Base-by-base conservation (phyloP, 2,797 vertebrate species). In the Gadopsis bispinosus region DNA sequence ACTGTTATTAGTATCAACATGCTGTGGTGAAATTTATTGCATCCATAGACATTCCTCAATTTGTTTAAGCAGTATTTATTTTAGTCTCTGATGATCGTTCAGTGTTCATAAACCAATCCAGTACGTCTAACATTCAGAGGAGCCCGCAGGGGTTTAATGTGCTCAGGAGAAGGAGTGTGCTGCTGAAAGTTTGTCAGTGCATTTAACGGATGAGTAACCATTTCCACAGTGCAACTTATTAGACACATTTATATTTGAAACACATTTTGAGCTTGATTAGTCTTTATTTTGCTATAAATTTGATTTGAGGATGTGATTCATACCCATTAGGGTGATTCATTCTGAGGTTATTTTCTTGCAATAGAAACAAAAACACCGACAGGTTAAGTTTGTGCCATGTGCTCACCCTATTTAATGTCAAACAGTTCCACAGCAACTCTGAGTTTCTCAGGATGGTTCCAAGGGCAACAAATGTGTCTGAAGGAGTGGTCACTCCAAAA, bases 161-260 rank as follows among this genome's bases (percentile, higher is more conserved):
- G 54, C 73, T 67, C 60, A 51, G 55, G 68, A 78, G 66, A 73
- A 13, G 78, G 43, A 75, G 64, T 58, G 71, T 72, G 56, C 68
- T 37, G 79, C 64, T 87, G 66, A 62, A 87, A 72, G 77, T 85
- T 82, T 78, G 79, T 81, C 67, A 64, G 58, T 71, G 61, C 75
- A 83, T 88, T 83, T 83, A 88, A 85, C 29, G 56, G 80, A 88
- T 83, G 87, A 85, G 77, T 86, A 91, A 91, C 73, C 58, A 12
- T 89, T 85, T 77, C 76, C 83, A 31, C 61, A 1, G 31, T 45
- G 58, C 55, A 73, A 75, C 65, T 41, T 69, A 6, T 41, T 22
- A 26, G 63, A 83, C 50, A 77, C 10, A 70, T 88, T 73, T 71
- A 63, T 83, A 81, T 80, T 66, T 67, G 5, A 73, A 77, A 73